phyloP scores from a whole-genome alignment of 2,888 invertebrate genomes.

The Parelbella ahira region DNA sequence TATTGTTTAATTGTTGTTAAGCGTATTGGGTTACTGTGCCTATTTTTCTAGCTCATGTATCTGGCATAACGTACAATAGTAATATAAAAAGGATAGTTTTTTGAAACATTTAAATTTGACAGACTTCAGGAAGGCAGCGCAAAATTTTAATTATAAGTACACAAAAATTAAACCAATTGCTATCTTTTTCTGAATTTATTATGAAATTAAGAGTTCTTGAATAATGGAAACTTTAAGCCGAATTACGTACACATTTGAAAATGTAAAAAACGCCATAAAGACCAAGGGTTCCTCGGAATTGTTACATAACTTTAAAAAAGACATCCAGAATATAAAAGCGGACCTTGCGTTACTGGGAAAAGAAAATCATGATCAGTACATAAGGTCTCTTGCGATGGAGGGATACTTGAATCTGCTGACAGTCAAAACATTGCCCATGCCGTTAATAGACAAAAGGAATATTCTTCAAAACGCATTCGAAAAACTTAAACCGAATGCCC shows the following conservation, averaged over 20 bases:
- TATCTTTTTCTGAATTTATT: no score
- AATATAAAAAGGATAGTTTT: no score
- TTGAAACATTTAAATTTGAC: conserved; percentile 12
- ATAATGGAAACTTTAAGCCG: conserved; percentile 56
- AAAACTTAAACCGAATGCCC: conserved; percentile 54
- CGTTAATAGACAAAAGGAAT: conserved; percentile 56
- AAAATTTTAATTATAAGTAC: no score
- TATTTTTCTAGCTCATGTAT: no score
- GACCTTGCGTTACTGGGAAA: conserved; percentile 59
- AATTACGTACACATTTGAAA: conserved; percentile 56
- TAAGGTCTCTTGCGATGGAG: conserved; percentile 67
- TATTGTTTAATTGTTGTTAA: no score
- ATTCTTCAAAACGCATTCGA: conserved; percentile 53
- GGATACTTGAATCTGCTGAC: conserved; percentile 62
- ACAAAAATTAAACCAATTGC: no score
- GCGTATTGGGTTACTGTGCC: no score
- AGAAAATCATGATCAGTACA: conserved; percentile 55
- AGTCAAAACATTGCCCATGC: conserved; percentile 58
- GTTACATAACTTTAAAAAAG: conserved; percentile 51
- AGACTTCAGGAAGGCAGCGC: not conserved
- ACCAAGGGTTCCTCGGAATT: conserved; percentile 53
- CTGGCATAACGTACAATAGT: no score
- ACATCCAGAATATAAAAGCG: conserved; percentile 51
- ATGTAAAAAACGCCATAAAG: conserved; percentile 52
- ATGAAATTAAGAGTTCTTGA: no score